Base-by-base conservation (phyloP, 1,140 invertebrate genomes). In the Zaprionus ghesquierei region DNA sequence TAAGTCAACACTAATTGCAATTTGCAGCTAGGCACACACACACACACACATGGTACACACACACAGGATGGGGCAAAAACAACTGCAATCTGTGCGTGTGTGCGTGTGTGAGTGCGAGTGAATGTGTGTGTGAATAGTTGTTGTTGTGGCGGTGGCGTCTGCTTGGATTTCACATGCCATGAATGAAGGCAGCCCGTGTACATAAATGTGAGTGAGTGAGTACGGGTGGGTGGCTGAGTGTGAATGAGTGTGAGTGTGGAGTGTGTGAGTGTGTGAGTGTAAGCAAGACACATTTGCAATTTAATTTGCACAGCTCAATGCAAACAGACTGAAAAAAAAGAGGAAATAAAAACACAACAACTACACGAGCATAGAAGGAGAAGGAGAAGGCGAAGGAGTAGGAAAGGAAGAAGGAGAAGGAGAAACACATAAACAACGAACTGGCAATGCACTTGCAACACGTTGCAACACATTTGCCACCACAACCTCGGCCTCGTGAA, bases 1-100 rank as follows among this genome's bases (percentile, higher is more conserved):
- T 87, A 87, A 87, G 82, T 87, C 82, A 87, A 82, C 82, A 87
- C 82, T 87, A 87, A 87, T 87, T 87, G 82, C 82, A 87, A 86
- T 87, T 87, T 87, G 82, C 70, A 75, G 77, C 65, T 69, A 77
- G 75, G 53, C 75, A 72, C 58, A 68, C 58, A 54, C 72, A 53
- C 55, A 27, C 54, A 53, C 33, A 33, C 31, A 58, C 44, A 53
- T 20, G 62, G 29, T 25, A 33, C 38, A 62, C 22, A 65, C 8
- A 41, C 13, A 54, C 13, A 70, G 60, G 64, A 70, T 56, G 25
- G 50, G 44, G 12, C 58, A 61, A 62, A 69, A 62, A 55, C 66
- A 61, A 62, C 59, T 70, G 68, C 68, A 70, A 63, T 70, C 68
- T 70, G 29, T 54, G 61, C 25, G 49, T 27, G 12, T 9, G 18